Base-by-base conservation (phyloP, 2,888 invertebrate species). In the Furcula furcula region DNA sequence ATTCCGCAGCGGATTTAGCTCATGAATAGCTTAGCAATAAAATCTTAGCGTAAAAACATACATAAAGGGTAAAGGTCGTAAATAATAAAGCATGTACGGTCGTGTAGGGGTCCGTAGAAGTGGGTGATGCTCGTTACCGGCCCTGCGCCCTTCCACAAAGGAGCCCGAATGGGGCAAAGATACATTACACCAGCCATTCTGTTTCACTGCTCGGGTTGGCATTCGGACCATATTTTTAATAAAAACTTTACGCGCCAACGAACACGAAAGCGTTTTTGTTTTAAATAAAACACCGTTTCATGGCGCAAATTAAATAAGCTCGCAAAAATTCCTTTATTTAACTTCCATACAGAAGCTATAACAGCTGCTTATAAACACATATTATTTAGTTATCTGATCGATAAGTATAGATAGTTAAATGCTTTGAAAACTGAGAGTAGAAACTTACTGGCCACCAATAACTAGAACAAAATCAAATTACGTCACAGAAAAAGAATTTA, bases 21-120 rank as follows among this genome's bases (percentile, higher is more conserved):
- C 83, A 84, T 86, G 83, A 88, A 85, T 86, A 80, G 72, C 55
- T 58, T 58, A 57, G 77, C 83, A 81, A 85, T 87, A 83, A 87
- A 88, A 87, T 88, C 86, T 87, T 85, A 85, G 78, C 79, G 71
- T 74, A 79, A 81, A 85, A 84, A 85, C 82, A 82, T 77, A 77
- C 79, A 76, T 77, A 82, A 83, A 85, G 83, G 82, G 83, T 75
- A 58, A 60, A 76, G 64, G 65, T 80, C 85, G 84, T 87, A 86
- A 88, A 88, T 88, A 87, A 88, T 88, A 86, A 79, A 87, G 68
- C 80, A 74, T 79, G 81, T 76, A 75, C 70, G 79, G 75, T 61
- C 68, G 66, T 59, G 56, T 65, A 67, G 68, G 73, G 75, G 62
- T 55, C 45, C 49, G 57, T 62, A 74, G 76, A 77, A 80, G 83